Percentiles rank a stretch among this genome's conserved stretches.
These are phyloP conservation scores for Psilopsiagon aymara DNA, from an alignment of 2,113 vertebrate species.

Conservation along the genomic window DNA sequence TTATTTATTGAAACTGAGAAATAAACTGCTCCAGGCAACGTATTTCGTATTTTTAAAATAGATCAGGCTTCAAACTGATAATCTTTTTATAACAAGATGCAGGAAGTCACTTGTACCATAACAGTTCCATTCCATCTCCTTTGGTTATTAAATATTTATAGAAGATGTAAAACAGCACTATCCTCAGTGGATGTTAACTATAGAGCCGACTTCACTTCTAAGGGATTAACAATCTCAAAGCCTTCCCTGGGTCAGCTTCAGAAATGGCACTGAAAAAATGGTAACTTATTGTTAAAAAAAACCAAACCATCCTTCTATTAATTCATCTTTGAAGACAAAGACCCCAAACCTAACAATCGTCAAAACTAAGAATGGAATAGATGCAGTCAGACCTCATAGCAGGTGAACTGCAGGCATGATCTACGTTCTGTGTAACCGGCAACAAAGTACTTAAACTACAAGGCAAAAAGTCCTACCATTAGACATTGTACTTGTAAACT, in stretches of 20 bases:
- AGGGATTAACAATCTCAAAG: neutral
- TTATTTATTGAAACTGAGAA: neutral
- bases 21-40: neutral
- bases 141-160: conserved; percentile 58
- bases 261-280: neutral
- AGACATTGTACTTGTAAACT: neutral
- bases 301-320: neutral
- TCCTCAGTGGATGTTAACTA: neutral
- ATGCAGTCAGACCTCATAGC: neutral
- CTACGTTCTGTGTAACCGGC: neutral
- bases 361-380: neutral
- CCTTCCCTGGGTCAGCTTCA: neutral
- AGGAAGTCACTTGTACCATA: conserved; percentile 1
- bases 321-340: neutral
- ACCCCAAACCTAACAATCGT: neutral
- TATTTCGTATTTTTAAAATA: neutral
- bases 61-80: neutral
- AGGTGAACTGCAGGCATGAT: rapidly evolving
- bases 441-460: neutral
- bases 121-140: neutral
- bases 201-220: conserved; percentile 18
- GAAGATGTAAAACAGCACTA: conserved; percentile 24
- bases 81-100: neutral
- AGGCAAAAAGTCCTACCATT: neutral
- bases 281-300: neutral